A percentile compares a stretch with the other conserved stretches of the same genome.
phyloP scores from a whole-genome alignment of 2,797 vertebrate genomes.

The Rhinella marina region DNA sequence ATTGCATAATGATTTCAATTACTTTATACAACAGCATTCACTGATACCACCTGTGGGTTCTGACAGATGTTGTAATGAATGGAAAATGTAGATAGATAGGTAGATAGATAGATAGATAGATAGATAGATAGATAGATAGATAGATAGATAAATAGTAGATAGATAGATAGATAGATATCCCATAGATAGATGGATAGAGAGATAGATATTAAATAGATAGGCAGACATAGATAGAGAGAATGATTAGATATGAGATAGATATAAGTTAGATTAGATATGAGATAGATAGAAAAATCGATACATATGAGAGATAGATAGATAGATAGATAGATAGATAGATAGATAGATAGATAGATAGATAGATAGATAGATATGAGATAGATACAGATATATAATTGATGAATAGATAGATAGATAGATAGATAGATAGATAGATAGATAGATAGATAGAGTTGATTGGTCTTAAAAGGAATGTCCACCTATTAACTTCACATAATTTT shows the following conservation, averaged over 20 bases:
- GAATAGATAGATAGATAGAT: background rate
- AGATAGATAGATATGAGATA: background rate
- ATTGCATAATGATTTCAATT: slow-evolving; percentile 12
- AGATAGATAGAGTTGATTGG: too few relatives aligned
- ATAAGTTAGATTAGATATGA: too few relatives aligned
- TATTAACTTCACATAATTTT: too few relatives aligned
- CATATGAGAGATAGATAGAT: too few relatives aligned
- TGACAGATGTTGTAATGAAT: background rate
- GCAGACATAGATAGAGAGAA: too few relatives aligned
- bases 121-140: slow-evolving; percentile 5
- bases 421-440: background rate
- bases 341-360: too few relatives aligned
- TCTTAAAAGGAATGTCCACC: too few relatives aligned
- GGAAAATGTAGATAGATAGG: background rate
- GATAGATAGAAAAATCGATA: too few relatives aligned
- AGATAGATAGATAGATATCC: slow-evolving; percentile 18
- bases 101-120: slow-evolving; percentile 9
- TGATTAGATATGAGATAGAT: too few relatives aligned
- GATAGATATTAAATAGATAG: background rate
- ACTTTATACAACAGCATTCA: background rate
- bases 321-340: too few relatives aligned
- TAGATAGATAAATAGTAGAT: background rate
- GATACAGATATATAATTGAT: background rate
- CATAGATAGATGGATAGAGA: background rate
- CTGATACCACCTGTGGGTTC: background rate